Conservation (phyloP, 2,888 invertebrate genomes). For the Arrhopalites spinosus region DNA sequence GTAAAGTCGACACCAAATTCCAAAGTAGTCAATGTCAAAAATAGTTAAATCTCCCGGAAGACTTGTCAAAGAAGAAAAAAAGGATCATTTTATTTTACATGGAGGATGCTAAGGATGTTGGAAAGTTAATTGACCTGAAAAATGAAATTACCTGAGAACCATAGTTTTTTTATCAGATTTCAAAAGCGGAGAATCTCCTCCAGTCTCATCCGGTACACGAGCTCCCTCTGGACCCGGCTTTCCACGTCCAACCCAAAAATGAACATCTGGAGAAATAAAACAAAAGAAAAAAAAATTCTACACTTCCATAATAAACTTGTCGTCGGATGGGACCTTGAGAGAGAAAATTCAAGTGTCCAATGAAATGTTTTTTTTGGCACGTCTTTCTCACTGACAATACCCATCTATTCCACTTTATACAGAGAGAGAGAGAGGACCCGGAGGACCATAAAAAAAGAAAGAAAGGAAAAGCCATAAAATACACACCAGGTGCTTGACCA, state of each 20-base stretch:
- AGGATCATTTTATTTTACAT: too few relatives aligned
- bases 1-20: slow-evolving; percentile 91
- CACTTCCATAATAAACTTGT: too few relatives aligned
- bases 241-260: slow-evolving; percentile 91
- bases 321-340: too few relatives aligned
- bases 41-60: slow-evolving; percentile 86
- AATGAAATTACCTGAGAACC: too few relatives aligned
- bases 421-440: not conserved
- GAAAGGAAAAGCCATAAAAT: too few relatives aligned
- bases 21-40: slow-evolving; percentile 90
- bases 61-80: too few relatives aligned
- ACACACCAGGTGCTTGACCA: slow-evolving; percentile 84
- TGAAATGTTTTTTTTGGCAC: too few relatives aligned
- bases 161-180: slow-evolving; percentile 85
- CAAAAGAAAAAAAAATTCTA: too few relatives aligned
- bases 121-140: too few relatives aligned
- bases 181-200: slow-evolving; percentile 73
- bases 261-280: slow-evolving; percentile 78
- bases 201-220: slow-evolving; percentile 88
- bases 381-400: too few relatives aligned
- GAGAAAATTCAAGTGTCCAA: too few relatives aligned
- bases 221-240: slow-evolving; percentile 82
- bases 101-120: too few relatives aligned
- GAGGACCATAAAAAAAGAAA: not conserved
- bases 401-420: not conserved